Conservation (phyloP, 1,140 invertebrate genomes). For the Diploscapter pachys region DNA sequence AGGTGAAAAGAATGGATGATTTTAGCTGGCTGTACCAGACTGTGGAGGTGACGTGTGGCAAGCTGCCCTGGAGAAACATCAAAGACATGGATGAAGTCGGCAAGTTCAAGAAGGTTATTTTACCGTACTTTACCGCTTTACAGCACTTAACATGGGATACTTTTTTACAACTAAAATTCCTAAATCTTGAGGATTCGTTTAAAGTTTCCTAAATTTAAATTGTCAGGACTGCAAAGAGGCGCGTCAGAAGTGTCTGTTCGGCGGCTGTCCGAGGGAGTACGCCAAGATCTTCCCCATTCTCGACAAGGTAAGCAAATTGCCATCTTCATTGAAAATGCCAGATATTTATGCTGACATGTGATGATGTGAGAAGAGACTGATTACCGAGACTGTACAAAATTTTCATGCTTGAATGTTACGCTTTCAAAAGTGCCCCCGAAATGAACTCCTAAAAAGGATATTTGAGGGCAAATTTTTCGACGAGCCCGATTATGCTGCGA, state of each 20-base stretch:
- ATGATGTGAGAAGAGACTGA: too few relatives aligned
- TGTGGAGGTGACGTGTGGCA: slow-evolving; percentile 41
- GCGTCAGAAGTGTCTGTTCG: slow-evolving; percentile 40
- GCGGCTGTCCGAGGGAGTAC: slow-evolving; percentile 46
- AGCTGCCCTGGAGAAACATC: slow-evolving; percentile 42
- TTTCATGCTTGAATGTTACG: too few relatives aligned
- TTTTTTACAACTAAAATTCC: not conserved
- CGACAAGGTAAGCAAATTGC: slow-evolving; percentile 19
- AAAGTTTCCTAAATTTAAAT: slow-evolving; percentile 7
- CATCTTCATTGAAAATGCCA: too few relatives aligned
- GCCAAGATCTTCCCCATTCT: slow-evolving; percentile 42
- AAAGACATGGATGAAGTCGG: slow-evolving; percentile 34
- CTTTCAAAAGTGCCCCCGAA: too few relatives aligned
- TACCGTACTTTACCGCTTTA: too few relatives aligned
- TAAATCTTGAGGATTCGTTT: slow-evolving; percentile 30
- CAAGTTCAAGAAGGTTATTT: slow-evolving; percentile 38
- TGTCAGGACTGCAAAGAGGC: slow-evolving; percentile 37
- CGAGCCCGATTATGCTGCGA: slow-evolving; percentile 41
- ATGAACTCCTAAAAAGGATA: too few relatives aligned
- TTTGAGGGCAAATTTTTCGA: slow-evolving; percentile 44
- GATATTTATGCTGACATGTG: too few relatives aligned
- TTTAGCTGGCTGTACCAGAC: slow-evolving; percentile 44
- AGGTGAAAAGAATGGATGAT: too few relatives aligned
- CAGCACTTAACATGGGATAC: too few relatives aligned
- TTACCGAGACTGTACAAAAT: too few relatives aligned